Evolutionary conservation across 1,140 invertebrate species (phyloP).

Genomic region (Drosophila prosaltans): DNA sequence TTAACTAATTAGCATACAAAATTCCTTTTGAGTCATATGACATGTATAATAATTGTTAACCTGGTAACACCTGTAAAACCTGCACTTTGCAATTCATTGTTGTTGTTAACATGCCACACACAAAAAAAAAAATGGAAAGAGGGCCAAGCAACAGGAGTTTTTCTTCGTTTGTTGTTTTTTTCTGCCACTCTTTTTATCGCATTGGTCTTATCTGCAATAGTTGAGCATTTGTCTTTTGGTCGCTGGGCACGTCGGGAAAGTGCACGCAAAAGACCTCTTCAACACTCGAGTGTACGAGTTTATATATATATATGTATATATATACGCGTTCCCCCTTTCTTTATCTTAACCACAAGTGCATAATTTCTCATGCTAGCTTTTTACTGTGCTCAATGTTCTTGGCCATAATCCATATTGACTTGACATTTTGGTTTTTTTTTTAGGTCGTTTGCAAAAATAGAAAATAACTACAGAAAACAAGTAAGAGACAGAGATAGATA

Average conservation of each 20-base stretch:
- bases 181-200: background rate
- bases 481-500: background rate
- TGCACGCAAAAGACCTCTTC: background rate
- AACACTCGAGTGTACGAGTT: background rate
- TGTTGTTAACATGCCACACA: conserved; percentile 1
- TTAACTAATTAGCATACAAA: background rate
- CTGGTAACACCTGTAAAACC: too few species aligned
- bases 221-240: conserved; percentile 5
- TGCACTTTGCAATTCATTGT: background rate
- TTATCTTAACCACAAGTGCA: conserved; percentile 12
- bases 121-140: background rate
- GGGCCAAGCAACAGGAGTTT: conserved; percentile 8
- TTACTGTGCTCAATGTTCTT: background rate
- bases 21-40: conserved; percentile 3
- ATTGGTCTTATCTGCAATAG: background rate
- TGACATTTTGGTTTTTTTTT: background rate
- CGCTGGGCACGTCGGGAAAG: conserved; percentile 3
- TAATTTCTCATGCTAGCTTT: background rate
- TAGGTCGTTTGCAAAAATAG: background rate
- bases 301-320: too few species aligned
- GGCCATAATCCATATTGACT: conserved; percentile 1
- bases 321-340: background rate
- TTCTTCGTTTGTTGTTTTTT: background rate
- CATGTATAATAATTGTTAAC: background rate
- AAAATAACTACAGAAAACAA: background rate